Evolutionary conservation across 2,797 vertebrate genomes (phyloP).

Genomic region (Premnoplex brunnescens): DNA sequence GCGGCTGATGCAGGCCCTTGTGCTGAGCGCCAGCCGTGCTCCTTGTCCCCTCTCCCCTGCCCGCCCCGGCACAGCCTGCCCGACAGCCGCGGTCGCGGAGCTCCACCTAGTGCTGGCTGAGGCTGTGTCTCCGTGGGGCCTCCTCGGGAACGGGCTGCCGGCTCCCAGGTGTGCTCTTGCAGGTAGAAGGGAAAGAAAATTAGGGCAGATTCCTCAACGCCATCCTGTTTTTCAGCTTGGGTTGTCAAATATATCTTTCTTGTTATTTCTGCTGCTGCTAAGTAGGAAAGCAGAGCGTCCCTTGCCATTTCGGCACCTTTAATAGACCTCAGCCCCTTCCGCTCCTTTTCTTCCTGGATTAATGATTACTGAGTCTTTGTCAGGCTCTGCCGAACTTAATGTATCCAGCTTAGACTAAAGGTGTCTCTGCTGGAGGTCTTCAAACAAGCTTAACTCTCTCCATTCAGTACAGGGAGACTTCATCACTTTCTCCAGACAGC

Average conservation of each 20-base stretch:
- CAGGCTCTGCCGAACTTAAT: not conserved
- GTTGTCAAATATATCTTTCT: no score
- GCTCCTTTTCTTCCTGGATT: not conserved
- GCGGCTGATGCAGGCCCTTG: accelerated
- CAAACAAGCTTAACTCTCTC: not conserved
- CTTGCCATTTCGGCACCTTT: not conserved
- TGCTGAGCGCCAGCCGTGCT: accelerated
- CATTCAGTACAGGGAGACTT: not conserved
- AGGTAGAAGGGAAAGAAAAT: not conserved
- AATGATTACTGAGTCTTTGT: not conserved
- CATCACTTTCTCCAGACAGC: not conserved
- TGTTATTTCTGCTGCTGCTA: not conserved
- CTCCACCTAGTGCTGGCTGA: conserved; percentile 27
- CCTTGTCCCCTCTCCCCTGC: accelerated
- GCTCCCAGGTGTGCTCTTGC: accelerated
- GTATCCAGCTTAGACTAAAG: not conserved
- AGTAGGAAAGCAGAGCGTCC: accelerated
- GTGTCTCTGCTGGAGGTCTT: not conserved
- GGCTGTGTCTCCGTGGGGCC: accelerated
- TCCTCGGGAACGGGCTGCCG: accelerated
- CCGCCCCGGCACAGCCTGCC: accelerated
- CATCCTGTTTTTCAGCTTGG: not conserved
- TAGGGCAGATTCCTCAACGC: accelerated
- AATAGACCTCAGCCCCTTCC: not conserved
- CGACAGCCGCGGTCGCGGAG: not conserved